phyloP scores from a whole-genome alignment of 2,797 vertebrate genomes.

The Coregonus ussuriensis region DNA sequence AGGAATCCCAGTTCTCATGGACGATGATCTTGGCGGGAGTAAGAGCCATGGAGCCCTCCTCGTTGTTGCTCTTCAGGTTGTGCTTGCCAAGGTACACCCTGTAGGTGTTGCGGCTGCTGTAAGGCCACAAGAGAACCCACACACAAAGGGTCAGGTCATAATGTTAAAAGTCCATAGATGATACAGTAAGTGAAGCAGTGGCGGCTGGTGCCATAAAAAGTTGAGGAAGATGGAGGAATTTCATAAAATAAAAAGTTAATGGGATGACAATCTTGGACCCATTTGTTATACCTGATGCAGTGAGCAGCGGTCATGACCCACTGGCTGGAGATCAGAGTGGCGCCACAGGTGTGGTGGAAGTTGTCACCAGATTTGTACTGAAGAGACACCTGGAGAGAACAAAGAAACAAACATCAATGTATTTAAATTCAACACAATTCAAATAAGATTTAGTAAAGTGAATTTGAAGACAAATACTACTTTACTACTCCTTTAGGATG shows the following conservation, averaged over 20 bases:
- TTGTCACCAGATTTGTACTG: conserved; percentile 72
- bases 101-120: conserved; percentile 76
- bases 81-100: conserved; percentile 83
- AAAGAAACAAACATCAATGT: background rate
- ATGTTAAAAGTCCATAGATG: background rate
- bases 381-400: conserved; percentile 78
- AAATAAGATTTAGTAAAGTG: background rate
- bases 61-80: conserved; percentile 61
- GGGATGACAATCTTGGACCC: background rate
- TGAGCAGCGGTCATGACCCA: conserved; percentile 92
- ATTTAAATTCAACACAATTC: background rate
- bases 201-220: too few species aligned
- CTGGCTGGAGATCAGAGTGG: conserved; percentile 76
- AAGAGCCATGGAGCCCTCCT: conserved; percentile 71
- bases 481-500: background rate
- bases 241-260: too few species aligned
- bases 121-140: conserved; percentile 18
- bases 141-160: background rate
- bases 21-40: conserved; percentile 76
- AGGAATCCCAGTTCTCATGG: conserved; percentile 77
- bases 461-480: background rate
- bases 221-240: too few species aligned
- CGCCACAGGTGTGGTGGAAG: conserved; percentile 85
- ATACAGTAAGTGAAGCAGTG: background rate
- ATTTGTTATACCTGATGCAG: conserved; percentile 80